Evolutionary conservation across 2,888 invertebrate genomes (phyloP).

Genomic region (Conistra vaccinii): DNA sequence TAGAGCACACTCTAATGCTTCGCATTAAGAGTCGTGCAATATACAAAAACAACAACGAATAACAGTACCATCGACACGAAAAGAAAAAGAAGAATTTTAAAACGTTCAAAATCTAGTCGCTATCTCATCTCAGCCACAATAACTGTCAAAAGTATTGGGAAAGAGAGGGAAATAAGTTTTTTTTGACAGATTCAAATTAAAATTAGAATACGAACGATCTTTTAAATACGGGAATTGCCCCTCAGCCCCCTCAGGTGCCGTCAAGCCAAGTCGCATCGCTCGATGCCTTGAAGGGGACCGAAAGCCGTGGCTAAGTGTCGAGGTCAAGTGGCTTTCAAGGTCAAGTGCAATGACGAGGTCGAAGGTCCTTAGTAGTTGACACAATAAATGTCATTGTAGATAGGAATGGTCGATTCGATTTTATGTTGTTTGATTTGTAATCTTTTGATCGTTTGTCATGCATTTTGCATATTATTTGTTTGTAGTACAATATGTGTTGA

Average conservation of each 20-base stretch:
- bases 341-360: slow-evolving; percentile 41
- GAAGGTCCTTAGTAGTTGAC: slow-evolving; percentile 24
- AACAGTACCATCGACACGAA: too few relatives aligned
- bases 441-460: slow-evolving; percentile 11
- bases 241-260: neutral
- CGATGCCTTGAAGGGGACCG: neutral
- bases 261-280: neutral
- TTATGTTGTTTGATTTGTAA: slow-evolving; percentile 16
- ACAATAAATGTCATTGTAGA: slow-evolving; percentile 30
- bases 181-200: neutral
- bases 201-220: neutral
- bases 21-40: too few relatives aligned
- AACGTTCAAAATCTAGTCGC: neutral
- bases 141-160: neutral
- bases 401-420: slow-evolving; percentile 3
- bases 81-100: too few relatives aligned
- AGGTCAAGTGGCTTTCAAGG: slow-evolving; percentile 48
- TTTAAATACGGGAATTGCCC: neutral
- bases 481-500: neutral
- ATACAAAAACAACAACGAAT: too few relatives aligned
- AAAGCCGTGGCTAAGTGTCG: slow-evolving; percentile 6
- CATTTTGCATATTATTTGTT: neutral
- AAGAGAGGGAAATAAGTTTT: neutral
- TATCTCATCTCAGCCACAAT: neutral
- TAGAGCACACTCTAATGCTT: too few relatives aligned